phyloP scores from a whole-genome alignment of 2,888 invertebrate species.

The Andrena trimmerana region DNA sequence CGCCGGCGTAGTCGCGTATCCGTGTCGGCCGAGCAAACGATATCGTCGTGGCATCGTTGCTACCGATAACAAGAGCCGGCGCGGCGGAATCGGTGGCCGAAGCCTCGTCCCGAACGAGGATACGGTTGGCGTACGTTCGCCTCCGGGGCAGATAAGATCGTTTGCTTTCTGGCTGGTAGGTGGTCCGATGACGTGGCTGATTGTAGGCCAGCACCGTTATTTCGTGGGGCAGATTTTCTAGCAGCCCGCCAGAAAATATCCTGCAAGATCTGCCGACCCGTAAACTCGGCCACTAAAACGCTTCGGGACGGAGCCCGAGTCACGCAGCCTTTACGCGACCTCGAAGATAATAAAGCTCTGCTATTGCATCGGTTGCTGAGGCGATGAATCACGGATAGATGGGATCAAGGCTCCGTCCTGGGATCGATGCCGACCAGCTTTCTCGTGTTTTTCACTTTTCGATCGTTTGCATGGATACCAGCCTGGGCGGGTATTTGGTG shows the following conservation, averaged over 20 bases:
- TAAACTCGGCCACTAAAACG: constrained; percentile 53
- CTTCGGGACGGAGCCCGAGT: constrained; percentile 57
- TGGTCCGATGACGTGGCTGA: constrained; percentile 68
- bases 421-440: constrained; percentile 50
- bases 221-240: constrained; percentile 61
- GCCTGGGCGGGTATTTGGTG: not conserved
- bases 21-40: not conserved
- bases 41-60: constrained; percentile 10
- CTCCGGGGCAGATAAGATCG: constrained; percentile 67
- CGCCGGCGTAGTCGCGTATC: not conserved
- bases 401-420: constrained; percentile 54
- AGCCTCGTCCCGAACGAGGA: constrained; percentile 45
- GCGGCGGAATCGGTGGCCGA: not conserved
- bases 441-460: constrained; percentile 43
- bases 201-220: constrained; percentile 56
- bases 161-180: constrained; percentile 53
- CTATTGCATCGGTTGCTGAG: constrained; percentile 64
- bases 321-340: constrained; percentile 70
- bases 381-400: constrained; percentile 67
- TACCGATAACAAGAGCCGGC: constrained; percentile 3
- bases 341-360: constrained; percentile 70
- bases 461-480: constrained; percentile 46
- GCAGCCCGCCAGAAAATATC: constrained; percentile 64
- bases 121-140: constrained; percentile 47
- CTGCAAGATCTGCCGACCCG: constrained; percentile 55